A percentile compares a stretch with the other conserved stretches of the same genome.
Evolutionary conservation across 2,888 invertebrate species (phyloP).

Genomic region (Agrilus cyanescens): DNA sequence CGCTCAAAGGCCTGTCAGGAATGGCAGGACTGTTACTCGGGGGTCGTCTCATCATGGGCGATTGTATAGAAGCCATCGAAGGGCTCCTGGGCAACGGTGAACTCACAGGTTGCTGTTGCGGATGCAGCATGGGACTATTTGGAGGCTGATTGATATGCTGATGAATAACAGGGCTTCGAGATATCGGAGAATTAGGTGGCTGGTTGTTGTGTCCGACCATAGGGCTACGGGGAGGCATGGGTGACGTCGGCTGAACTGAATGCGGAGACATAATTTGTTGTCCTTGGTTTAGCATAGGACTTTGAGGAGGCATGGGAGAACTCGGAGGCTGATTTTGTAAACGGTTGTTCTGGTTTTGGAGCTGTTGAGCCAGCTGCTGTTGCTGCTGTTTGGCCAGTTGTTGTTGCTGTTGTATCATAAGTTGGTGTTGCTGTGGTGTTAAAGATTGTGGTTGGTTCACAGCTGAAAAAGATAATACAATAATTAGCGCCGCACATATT

Average conservation of each 20-base stretch:
- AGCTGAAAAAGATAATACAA: conserved; percentile 1
- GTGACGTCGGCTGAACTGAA: conserved; percentile 35
- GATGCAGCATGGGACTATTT: conserved; percentile 34
- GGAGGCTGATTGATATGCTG: conserved; percentile 26
- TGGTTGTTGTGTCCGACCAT: conserved; percentile 25
- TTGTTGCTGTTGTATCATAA: conserved; percentile 31
- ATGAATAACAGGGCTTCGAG: conserved; percentile 46
- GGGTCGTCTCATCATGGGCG: conserved; percentile 42
- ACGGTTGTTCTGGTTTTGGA: conserved; percentile 19
- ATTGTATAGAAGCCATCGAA: conserved; percentile 35
- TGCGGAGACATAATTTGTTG: conserved; percentile 34
- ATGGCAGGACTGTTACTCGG: conserved; percentile 43
- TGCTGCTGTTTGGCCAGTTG: conserved; percentile 29
- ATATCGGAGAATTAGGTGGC: conserved; percentile 46
- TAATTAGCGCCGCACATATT: no score
- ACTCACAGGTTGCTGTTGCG: conserved; percentile 31
- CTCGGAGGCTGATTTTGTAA: conserved; percentile 38
- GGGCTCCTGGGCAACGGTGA: conserved; percentile 23
- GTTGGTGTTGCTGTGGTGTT: conserved; percentile 31
- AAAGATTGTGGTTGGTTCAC: conserved; percentile 25
- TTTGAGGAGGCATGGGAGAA: conserved; percentile 43
- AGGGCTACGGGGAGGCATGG: conserved; percentile 37
- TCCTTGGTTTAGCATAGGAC: conserved; percentile 35
- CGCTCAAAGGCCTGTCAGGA: conserved; percentile 47
- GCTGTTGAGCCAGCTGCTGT: conserved; percentile 32